phyloP scores from a whole-genome alignment of 2,113 vertebrate species.

The Amblyornis subalaris region DNA sequence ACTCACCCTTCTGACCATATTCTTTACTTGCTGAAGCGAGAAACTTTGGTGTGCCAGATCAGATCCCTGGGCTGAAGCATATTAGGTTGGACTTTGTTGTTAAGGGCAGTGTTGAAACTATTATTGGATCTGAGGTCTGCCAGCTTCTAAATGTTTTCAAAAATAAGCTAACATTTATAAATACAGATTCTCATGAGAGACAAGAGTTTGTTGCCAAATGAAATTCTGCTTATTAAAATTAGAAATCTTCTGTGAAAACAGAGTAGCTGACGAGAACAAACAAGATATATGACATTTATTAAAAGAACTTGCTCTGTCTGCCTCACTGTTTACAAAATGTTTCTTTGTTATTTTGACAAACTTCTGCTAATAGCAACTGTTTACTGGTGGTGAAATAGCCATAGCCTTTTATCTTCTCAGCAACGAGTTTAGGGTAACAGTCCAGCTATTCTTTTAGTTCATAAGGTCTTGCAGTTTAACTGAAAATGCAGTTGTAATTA shows the following conservation, averaged over 20 bases:
- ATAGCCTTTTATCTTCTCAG: neutral
- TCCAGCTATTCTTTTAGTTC: neutral
- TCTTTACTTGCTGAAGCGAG: neutral
- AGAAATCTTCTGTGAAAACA: slow-evolving; percentile 40
- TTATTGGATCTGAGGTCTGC: slow-evolving; percentile 40
- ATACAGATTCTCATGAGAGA: slow-evolving; percentile 33
- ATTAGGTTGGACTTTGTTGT: neutral
- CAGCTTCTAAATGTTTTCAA: slow-evolving; percentile 26
- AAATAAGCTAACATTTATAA: slow-evolving; percentile 44
- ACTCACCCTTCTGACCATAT: neutral
- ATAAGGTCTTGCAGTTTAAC: neutral
- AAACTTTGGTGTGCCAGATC: neutral
- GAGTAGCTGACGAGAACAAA: neutral
- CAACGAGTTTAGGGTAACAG: neutral
- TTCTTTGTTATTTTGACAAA: slow-evolving; percentile 8
- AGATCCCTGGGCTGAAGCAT: neutral
- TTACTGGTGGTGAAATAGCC: neutral
- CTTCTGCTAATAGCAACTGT: neutral
- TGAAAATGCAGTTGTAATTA: neutral
- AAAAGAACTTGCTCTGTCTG: slow-evolving; percentile 9
- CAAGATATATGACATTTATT: slow-evolving; percentile 4
- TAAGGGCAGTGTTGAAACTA: slow-evolving; percentile 12
- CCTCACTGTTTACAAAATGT: neutral
- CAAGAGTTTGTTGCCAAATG: slow-evolving; percentile 1
- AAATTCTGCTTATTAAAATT: slow-evolving; percentile 37